A percentile compares a stretch with the other conserved stretches of the same genome.
phyloP scores from a whole-genome alignment of 2,888 invertebrate species.

The Carpatolechia fugitivella region DNA sequence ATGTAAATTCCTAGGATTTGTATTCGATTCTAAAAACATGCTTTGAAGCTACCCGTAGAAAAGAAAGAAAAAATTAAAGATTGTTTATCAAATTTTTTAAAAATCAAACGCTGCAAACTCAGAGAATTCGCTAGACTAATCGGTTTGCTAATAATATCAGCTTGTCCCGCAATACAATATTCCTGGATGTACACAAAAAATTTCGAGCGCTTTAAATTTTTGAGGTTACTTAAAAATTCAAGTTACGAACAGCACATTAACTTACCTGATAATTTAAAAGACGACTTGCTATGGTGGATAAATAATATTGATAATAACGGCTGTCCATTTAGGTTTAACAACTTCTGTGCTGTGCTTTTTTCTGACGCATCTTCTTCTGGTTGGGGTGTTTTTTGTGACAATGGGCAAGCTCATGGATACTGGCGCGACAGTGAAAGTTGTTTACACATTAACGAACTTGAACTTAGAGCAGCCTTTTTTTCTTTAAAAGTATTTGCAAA shows the following conservation, averaged over 20 bases:
- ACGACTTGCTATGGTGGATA: constrained; percentile 2
- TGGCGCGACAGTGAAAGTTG: neutral
- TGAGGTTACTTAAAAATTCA: neutral
- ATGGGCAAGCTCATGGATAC: neutral
- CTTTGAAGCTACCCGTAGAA: neutral
- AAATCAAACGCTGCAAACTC: neutral
- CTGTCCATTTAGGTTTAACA: neutral
- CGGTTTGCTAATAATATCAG: neutral
- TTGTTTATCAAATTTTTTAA: neutral
- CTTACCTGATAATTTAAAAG: neutral
- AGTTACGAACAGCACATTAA: neutral
- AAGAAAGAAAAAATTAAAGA: neutral
- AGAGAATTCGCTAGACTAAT: neutral
- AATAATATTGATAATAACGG: neutral
- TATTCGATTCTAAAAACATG: neutral
- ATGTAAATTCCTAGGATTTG: constrained; percentile 9
- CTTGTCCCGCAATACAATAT: neutral
- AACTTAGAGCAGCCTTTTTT: constrained; percentile 5
- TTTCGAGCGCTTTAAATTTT: constrained; percentile 8
- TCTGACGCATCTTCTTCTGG: constrained; percentile 20
- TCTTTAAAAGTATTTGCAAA: constrained; percentile 13
- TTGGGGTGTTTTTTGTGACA: constrained; percentile 6
- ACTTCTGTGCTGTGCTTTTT: constrained; percentile 9
- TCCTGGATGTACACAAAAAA: constrained; percentile 11
- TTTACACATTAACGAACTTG: constrained; percentile 6